Evolutionary conservation across 2,113 vertebrate genomes (phyloP).

Genomic region (Marmota flaviventris): DNA sequence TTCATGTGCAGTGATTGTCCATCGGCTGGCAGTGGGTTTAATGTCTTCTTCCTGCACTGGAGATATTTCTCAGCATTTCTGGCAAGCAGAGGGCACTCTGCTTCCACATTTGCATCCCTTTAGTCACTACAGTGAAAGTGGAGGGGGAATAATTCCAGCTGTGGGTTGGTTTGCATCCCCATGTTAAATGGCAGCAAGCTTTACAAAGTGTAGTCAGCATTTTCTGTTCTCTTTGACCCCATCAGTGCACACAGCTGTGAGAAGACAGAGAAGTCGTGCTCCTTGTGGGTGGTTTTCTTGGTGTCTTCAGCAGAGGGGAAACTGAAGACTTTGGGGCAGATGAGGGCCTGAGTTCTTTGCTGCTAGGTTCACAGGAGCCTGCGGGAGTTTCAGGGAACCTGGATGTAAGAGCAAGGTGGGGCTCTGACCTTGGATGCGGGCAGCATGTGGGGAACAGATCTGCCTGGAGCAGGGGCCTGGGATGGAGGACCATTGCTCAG

Average conservation of each 20-base stretch:
- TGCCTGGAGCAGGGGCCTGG: not conserved
- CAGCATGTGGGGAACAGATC: not conserved
- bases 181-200: not conserved
- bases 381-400: not conserved
- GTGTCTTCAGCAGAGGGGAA: not conserved
- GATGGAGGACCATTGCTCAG: too few species aligned
- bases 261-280: fast-evolving
- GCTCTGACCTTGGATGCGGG: not conserved
- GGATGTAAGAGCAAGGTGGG: not conserved
- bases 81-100: not conserved
- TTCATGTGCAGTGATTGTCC: not conserved
- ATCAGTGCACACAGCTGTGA: not conserved
- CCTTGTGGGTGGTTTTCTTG: not conserved
- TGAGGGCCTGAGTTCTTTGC: not conserved
- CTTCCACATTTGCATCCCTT: not conserved
- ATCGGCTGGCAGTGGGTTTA: not conserved
- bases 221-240: not conserved
- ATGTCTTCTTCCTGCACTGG: not conserved
- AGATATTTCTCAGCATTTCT: not conserved
- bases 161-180: not conserved
- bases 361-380: not conserved
- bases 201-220: not conserved
- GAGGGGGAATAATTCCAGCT: not conserved
- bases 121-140: not conserved
- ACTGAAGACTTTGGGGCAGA: not conserved